These are phyloP conservation scores for Dorcus hopei DNA, from an alignment of 2,888 invertebrate genomes.

Conservation along the genomic window DNA sequence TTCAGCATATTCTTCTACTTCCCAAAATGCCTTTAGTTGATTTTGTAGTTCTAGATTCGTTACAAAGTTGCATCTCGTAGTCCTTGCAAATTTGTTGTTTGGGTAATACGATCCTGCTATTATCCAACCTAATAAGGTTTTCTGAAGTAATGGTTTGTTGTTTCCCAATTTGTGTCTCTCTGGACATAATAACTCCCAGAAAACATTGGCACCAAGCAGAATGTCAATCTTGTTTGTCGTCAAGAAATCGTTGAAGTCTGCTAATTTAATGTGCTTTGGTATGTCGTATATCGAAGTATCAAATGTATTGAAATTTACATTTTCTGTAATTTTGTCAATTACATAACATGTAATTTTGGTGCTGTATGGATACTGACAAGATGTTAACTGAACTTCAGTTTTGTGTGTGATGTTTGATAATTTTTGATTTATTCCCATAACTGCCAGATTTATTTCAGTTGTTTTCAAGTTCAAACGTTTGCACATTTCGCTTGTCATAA, in stretches of 20 bases:
- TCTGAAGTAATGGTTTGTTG: not conserved
- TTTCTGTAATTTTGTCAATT: not conserved
- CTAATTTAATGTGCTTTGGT: not conserved
- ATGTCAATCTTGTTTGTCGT: not conserved
- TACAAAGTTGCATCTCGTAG: not conserved
- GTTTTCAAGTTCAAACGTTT: not conserved
- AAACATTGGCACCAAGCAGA: not conserved
- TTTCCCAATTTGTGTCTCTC: not conserved
- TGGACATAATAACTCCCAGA: not conserved
- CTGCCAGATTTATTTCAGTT: not conserved
- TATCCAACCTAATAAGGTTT: not conserved
- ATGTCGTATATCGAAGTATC: not conserved
- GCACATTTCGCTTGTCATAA: conserved; percentile 13
- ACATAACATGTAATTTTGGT: not conserved
- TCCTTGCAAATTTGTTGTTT: not conserved
- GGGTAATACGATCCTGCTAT: not conserved
- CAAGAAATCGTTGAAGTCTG: not conserved
- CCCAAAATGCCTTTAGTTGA: not conserved
- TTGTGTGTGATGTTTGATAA: not conserved
- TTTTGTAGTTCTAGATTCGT: not conserved
- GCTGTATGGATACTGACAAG: not conserved
- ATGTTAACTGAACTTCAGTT: not conserved
- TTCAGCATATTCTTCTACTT: not conserved
- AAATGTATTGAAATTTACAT: not conserved
- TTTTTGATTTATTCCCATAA: not conserved